Conservation (phyloP, 1,140 invertebrate genomes). For the Papilio aristodemus region DNA sequence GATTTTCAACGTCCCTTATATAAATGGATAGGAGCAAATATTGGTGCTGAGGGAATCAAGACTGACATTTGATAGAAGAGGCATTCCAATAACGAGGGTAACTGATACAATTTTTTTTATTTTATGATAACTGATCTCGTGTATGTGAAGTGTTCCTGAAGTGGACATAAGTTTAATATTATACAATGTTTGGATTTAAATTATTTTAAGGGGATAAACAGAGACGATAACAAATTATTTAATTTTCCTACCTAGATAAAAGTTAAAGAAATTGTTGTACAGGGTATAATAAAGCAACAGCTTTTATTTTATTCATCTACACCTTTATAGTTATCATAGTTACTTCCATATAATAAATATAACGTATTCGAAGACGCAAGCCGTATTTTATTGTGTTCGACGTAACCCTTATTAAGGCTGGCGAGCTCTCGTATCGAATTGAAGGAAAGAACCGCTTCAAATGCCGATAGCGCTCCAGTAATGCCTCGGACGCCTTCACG, state of each 20-base stretch:
- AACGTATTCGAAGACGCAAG: no score
- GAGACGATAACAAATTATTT: no score
- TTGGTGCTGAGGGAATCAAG: not conserved
- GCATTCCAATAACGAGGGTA: not conserved
- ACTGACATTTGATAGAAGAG: not conserved
- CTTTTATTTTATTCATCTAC: no score
- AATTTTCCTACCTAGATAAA: no score
- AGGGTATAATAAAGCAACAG: no score
- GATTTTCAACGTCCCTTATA: not conserved
- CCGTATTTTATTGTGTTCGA: not conserved
- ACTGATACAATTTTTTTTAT: not conserved
- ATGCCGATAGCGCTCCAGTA: constrained; percentile 18
- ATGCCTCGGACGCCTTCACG: constrained; percentile 15
- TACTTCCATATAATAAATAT: no score
- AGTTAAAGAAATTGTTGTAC: no score
- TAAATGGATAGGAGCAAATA: constrained; percentile 18
- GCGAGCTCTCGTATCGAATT: not conserved
- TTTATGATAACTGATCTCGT: not conserved
- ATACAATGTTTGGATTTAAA: no score
- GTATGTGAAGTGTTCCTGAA: no score
- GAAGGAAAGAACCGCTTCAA: not conserved
- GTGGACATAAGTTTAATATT: no score
- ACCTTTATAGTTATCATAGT: no score
- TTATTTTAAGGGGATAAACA: no score
- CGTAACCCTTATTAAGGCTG: constrained; percentile 7